Conservation (phyloP, 2,797 vertebrate species). For the Ciconia nigra region DNA sequence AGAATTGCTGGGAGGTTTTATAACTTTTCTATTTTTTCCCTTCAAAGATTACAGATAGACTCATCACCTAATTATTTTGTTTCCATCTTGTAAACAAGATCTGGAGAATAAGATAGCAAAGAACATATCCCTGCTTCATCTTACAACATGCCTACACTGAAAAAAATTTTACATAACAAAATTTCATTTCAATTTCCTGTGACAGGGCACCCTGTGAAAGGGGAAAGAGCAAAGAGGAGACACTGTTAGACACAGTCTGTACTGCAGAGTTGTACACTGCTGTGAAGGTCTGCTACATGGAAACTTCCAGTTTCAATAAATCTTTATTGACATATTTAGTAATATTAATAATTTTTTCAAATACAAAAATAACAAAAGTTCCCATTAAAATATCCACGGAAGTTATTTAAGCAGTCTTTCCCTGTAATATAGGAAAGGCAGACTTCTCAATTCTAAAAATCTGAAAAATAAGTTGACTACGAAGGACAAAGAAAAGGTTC, state of each 20-base stretch:
- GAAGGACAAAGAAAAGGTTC: not conserved
- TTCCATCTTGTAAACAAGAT: slow-evolving; percentile 13
- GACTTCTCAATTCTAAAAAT: not conserved
- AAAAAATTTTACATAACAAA: not conserved
- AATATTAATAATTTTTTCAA: not conserved
- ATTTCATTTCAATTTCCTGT: not conserved
- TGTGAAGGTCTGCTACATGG: not conserved
- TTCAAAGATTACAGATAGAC: not conserved
- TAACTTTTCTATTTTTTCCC: not conserved
- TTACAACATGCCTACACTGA: not conserved
- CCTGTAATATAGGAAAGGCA: not conserved
- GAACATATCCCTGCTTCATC: not conserved
- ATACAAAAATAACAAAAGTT: not conserved
- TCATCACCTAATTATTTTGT: slow-evolving; percentile 26
- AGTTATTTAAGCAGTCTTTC: not conserved
- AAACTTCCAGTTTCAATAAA: not conserved
- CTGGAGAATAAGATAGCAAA: not conserved
- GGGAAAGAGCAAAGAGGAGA: not conserved
- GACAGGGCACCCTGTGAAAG: not conserved
- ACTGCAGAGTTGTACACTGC: not conserved
- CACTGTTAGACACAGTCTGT: not conserved
- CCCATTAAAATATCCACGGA: not conserved
- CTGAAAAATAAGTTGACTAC: not conserved
- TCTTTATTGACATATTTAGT: not conserved
- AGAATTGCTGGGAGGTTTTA: not conserved